Percentiles rank a stretch among this genome's conserved stretches.
These are phyloP conservation scores for Pseudoatta argentina DNA, from an alignment of 1,140 invertebrate species.

Conservation along the genomic window DNA sequence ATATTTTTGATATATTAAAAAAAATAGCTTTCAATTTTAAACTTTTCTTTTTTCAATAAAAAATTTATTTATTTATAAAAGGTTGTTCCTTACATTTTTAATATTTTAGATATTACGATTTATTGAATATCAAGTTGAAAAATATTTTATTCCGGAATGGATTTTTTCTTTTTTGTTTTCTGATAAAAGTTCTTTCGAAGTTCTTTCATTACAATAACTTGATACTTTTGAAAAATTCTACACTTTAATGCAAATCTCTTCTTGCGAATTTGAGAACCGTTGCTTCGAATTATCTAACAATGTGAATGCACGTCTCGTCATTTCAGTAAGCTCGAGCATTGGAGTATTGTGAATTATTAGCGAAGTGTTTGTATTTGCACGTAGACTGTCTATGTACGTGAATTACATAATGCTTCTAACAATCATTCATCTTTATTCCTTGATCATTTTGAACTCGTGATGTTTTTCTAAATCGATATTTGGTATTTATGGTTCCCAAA, in stretches of 20 bases:
- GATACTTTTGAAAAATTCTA: background rate
- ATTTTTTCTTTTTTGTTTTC: background rate
- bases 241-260: background rate
- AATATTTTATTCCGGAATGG: background rate
- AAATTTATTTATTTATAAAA: too few species aligned
- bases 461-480: background rate
- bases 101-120: background rate
- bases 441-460: background rate
- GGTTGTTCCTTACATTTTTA: background rate
- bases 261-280: constrained; percentile 2
- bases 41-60: too few species aligned
- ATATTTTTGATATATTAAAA: background rate
- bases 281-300: background rate
- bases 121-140: background rate
- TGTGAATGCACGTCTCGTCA: constrained; percentile 8
- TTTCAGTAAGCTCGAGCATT: constrained; percentile 1
- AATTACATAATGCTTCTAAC: background rate
- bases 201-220: background rate
- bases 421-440: background rate
- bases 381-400: background rate
- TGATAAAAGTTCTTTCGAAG: background rate
- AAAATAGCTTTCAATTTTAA: too few species aligned
- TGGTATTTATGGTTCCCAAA: background rate
- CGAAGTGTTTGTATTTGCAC: background rate
- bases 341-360: constrained; percentile 34